These are phyloP conservation scores for Octonoba sinensis DNA, from an alignment of 2,888 invertebrate species.

Conservation along the genomic window DNA sequence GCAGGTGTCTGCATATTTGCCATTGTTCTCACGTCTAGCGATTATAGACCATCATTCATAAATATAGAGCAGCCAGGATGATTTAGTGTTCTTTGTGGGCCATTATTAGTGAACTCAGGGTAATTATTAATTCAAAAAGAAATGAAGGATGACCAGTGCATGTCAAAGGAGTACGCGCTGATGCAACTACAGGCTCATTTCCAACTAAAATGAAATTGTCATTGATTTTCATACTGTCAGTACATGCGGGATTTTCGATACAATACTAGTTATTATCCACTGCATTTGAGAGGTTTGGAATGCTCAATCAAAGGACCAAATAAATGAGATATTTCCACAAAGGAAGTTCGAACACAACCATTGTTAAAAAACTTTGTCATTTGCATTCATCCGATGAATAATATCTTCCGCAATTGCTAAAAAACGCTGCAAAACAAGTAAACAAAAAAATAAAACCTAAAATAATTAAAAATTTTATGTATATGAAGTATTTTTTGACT, in stretches of 20 bases:
- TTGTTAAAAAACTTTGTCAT: no score
- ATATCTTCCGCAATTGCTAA: no score
- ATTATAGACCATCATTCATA: slow-evolving; percentile 59
- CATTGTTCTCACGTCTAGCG: slow-evolving; percentile 55
- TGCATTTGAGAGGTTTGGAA: neutral
- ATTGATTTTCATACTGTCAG: slow-evolving; percentile 8
- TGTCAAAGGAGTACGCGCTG: slow-evolving; percentile 32
- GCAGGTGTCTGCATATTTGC: slow-evolving; percentile 52
- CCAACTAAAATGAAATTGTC: slow-evolving; percentile 19
- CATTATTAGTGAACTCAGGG: slow-evolving; percentile 44
- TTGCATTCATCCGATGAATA: no score
- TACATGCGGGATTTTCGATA: neutral
- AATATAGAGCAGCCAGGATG: slow-evolving; percentile 53
- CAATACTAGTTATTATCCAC: neutral
- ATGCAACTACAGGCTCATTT: slow-evolving; percentile 24
- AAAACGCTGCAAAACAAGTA: no score
- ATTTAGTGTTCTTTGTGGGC: slow-evolving; percentile 44
- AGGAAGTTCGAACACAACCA: no score
- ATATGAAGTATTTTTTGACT: no score
- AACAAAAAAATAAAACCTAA: no score
- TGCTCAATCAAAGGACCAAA: neutral
- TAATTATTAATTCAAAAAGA: slow-evolving; percentile 59
- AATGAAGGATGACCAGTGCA: slow-evolving; percentile 46
- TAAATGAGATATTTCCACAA: neutral
- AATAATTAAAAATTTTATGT: no score